Percentiles rank a stretch among this genome's conserved stretches.
These are phyloP conservation scores for Anas platyrhynchos DNA, from an alignment of 2,113 vertebrate species.

Conservation along the genomic window DNA sequence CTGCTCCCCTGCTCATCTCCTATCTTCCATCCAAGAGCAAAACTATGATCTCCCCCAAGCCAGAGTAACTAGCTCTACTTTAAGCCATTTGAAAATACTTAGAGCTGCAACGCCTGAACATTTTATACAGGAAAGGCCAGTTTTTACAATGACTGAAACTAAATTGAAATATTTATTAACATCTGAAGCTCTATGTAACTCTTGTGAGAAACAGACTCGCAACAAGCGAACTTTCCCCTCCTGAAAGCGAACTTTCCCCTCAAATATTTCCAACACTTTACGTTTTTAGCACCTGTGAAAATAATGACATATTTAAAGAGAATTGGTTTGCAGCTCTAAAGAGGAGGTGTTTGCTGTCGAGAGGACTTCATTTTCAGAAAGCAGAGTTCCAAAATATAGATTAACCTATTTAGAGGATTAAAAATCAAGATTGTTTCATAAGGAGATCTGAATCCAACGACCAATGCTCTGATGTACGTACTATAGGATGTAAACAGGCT, in stretches of 20 bases:
- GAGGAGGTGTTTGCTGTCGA: not conserved
- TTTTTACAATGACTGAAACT: not conserved
- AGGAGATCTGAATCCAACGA: not conserved
- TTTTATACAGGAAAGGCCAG: not conserved
- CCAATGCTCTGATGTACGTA: not conserved
- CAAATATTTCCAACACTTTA: not conserved
- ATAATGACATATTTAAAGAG: not conserved
- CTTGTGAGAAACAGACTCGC: not conserved
- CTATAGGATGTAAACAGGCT: fast-evolving
- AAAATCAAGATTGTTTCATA: fast-evolving
- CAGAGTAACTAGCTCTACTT: not conserved
- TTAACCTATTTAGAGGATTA: not conserved
- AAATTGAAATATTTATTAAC: not conserved
- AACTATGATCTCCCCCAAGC: not conserved
- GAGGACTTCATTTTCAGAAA: not conserved
- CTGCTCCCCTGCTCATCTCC: not conserved
- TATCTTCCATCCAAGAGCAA: not conserved
- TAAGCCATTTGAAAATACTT: not conserved
- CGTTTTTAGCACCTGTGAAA: not conserved
- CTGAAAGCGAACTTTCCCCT: not conserved
- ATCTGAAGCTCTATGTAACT: not conserved
- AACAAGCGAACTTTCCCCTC: not conserved
- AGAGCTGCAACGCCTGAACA: not conserved
- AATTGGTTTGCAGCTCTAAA: not conserved
- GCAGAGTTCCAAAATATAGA: fast-evolving